Conservation (phyloP, 2,113 vertebrate species). For the Neodon shergylaensis region DNA sequence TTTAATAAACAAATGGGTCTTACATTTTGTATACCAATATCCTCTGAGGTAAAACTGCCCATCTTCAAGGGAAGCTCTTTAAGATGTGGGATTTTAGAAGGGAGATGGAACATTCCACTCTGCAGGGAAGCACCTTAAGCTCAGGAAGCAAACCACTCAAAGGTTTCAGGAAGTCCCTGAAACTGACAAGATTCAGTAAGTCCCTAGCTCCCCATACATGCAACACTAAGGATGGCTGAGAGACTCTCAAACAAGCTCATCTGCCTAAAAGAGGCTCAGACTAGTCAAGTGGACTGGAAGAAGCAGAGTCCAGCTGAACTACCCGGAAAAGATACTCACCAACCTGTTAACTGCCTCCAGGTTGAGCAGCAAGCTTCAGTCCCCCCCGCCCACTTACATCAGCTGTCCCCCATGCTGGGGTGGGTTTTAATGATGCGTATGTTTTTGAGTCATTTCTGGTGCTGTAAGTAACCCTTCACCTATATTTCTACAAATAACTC, state of each 20-base stretch:
- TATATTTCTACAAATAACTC: not conserved
- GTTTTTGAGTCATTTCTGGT: not conserved
- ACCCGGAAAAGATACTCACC: not conserved
- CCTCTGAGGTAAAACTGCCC: not conserved
- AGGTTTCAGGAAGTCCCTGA: not conserved
- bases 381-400: not conserved
- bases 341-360: not conserved
- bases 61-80: not conserved
- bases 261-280: not conserved
- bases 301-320: not conserved
- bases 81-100: not conserved
- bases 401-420: not conserved
- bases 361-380: not conserved
- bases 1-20: not conserved
- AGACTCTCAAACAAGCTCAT: not conserved
- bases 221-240: not conserved
- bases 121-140: not conserved
- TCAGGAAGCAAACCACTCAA: not conserved
- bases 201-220: no score
- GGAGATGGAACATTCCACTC: no score
- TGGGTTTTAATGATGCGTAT: not conserved
- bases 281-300: not conserved
- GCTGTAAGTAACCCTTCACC: not conserved
- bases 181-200: not conserved
- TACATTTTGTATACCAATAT: not conserved